Evolutionary conservation across 2,113 vertebrate genomes (phyloP).

Genomic region (Thinocorus orbignyianus): DNA sequence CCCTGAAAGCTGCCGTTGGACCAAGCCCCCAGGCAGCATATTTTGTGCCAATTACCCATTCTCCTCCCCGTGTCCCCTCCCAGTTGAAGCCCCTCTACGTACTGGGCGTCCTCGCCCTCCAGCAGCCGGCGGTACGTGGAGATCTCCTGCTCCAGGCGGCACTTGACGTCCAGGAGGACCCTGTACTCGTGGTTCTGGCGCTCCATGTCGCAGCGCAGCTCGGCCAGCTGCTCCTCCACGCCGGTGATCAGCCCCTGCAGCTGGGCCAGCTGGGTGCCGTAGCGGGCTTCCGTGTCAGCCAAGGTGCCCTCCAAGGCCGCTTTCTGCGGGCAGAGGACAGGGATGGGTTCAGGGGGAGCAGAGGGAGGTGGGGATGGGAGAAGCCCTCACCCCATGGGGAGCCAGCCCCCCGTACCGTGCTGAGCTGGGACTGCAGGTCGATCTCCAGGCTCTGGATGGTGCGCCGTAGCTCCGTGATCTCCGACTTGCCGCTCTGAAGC

Average conservation of each 20-base stretch:
- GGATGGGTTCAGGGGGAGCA: background rate
- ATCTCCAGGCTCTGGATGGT: conserved; percentile 92
- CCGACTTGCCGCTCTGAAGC: conserved; percentile 89
- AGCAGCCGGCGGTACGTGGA: conserved; percentile 72
- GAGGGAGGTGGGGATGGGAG: background rate
- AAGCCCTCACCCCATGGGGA: background rate
- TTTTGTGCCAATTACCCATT: accelerated
- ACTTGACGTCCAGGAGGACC: conserved; percentile 75
- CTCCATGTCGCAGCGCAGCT: conserved; percentile 78
- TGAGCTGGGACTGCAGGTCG: conserved; percentile 93
- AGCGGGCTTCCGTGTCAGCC: conserved; percentile 81
- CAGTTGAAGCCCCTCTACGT: background rate
- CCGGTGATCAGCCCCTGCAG: conserved; percentile 78
- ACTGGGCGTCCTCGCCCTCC: conserved; percentile 52
- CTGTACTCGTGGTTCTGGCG: conserved; percentile 81
- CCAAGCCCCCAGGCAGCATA: accelerated
- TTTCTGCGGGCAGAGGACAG: conserved; percentile 77
- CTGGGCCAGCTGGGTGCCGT: conserved; percentile 74
- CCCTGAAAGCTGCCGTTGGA: background rate
- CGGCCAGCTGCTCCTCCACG: conserved; percentile 79
- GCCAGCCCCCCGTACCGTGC: conserved; percentile 83
- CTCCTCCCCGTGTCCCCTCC: background rate
- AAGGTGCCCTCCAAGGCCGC: conserved; percentile 78
- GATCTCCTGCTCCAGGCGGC: conserved; percentile 71
- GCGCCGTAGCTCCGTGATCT: conserved; percentile 88